Evolutionary conservation across 2,113 vertebrate genomes (phyloP).

Genomic region (Cinclus mexicanus): DNA sequence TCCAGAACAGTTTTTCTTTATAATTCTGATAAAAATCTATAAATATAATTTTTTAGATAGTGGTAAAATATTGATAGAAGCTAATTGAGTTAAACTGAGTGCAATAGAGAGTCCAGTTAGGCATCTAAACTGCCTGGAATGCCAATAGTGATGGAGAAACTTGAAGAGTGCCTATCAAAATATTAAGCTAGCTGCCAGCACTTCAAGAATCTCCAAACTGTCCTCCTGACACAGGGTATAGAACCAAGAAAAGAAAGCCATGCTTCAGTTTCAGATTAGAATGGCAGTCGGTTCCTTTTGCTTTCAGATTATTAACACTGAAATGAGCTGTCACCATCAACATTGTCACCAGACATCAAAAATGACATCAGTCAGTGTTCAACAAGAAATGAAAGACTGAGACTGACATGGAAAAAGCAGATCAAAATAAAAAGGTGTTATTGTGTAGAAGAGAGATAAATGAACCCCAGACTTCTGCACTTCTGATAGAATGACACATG

Average conservation of each 20-base stretch:
- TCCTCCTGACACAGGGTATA: neutral
- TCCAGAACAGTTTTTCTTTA: neutral
- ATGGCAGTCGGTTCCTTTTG: neutral
- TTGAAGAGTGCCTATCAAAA: neutral
- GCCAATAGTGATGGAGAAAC: neutral
- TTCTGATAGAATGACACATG: neutral
- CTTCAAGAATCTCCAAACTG: neutral
- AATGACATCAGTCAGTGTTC: neutral
- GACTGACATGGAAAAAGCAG: neutral
- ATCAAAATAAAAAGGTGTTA: slow-evolving; percentile 2
- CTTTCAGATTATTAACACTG: neutral
- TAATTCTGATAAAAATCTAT: neutral
- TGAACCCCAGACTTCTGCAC: neutral
- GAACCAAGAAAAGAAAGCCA: neutral
- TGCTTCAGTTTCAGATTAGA: neutral
- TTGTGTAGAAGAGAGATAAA: neutral
- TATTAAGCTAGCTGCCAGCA: neutral
- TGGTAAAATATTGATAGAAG: neutral
- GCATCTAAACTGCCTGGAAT: neutral
- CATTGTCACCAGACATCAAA: neutral
- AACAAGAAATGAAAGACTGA: neutral
- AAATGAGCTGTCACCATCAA: slow-evolving; percentile 3
- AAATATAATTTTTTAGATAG: neutral
- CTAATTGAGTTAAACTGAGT: neutral
- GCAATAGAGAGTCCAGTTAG: neutral